Evolutionary conservation across 2,113 vertebrate genomes (phyloP).

Genomic region (Hypanus sabinus): DNA sequence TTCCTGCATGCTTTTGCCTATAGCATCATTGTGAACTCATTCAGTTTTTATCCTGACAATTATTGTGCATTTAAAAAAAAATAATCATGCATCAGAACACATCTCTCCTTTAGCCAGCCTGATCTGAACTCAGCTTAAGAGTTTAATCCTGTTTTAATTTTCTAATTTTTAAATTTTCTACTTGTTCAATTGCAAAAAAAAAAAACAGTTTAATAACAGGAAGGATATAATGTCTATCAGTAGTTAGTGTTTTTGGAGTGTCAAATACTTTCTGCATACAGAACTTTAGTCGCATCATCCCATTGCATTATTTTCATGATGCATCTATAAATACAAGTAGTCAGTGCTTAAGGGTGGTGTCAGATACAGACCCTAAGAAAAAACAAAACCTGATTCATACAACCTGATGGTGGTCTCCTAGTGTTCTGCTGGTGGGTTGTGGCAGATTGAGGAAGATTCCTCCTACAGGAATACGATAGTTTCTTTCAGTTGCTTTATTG

Average conservation of each 20-base stretch:
- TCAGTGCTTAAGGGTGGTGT: too few species aligned
- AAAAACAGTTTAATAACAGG: background rate
- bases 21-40: background rate
- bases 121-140: background rate
- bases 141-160: background rate
- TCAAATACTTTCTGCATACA: background rate
- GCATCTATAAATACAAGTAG: background rate
- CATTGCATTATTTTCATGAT: background rate
- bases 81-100: background rate
- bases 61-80: background rate
- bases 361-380: too few species aligned
- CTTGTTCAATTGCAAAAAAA: background rate
- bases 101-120: background rate
- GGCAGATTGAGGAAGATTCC: background rate
- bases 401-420: too few species aligned
- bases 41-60: background rate
- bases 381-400: too few species aligned
- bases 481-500: too few species aligned
- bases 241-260: background rate
- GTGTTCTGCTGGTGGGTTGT: background rate
- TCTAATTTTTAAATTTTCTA: background rate
- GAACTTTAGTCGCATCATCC: background rate
- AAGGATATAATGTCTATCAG: background rate
- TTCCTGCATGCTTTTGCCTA: background rate
- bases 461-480: too few species aligned